phyloP scores from a whole-genome alignment of 2,888 invertebrate genomes.

The Morinoia aosen region DNA sequence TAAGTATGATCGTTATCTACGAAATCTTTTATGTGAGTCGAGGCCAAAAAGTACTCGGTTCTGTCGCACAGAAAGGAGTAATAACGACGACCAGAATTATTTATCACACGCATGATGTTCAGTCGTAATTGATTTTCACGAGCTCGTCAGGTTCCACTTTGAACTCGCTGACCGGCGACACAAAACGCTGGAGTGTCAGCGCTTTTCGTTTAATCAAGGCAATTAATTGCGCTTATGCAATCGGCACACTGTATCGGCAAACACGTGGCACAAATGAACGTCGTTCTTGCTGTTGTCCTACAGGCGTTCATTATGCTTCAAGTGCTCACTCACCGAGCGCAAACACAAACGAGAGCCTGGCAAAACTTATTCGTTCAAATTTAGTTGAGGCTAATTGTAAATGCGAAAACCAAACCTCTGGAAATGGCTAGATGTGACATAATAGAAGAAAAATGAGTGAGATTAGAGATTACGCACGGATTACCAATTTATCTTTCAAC shows the following conservation, averaged over 20 bases:
- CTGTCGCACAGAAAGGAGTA: neutral
- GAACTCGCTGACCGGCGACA: neutral
- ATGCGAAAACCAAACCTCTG: neutral
- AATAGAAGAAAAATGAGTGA: neutral
- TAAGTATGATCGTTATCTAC: neutral
- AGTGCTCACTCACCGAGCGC: neutral
- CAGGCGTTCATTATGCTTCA: constrained; percentile 30
- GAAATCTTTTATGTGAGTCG: neutral
- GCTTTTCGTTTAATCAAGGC: constrained; percentile 48
- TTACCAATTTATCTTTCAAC: neutral
- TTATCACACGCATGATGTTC: neutral
- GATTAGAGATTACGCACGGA: neutral
- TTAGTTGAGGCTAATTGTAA: neutral
- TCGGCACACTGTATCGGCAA: constrained; percentile 38
- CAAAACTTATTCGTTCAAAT: neutral
- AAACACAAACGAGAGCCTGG: neutral
- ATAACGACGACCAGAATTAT: neutral
- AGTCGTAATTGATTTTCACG: constrained; percentile 23
- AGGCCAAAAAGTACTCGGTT: neutral
- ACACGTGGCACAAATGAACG: constrained; percentile 26
- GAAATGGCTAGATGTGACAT: neutral
- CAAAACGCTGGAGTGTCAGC: neutral
- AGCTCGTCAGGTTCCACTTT: neutral
- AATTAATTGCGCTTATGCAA: constrained; percentile 36
- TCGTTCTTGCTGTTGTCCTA: neutral